Base-by-base conservation (phyloP, 2,888 invertebrate species). In the Caradrina clavipalpis region DNA sequence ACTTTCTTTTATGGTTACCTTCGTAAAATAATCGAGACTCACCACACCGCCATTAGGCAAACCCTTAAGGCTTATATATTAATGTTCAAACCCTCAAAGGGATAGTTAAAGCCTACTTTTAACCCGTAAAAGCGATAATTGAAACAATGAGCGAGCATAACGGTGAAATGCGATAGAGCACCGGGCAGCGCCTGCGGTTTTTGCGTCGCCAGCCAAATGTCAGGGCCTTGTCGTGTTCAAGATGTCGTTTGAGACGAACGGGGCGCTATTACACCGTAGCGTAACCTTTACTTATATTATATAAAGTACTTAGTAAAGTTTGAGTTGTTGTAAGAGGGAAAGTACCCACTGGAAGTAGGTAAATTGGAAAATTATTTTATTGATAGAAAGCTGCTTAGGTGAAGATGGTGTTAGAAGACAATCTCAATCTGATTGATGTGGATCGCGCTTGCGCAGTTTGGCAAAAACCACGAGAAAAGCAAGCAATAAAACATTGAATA, bases 131-230 rank as follows among this genome's bases (percentile, higher is more conserved):
- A 31, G 66, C 49, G 66, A 57, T 80, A 78, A 80, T 75, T 69
- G 75, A 59, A 72, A 80, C 75, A 78, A 82, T 75, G 70, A 53
- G 45, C n/a, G n/a, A 50, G 21, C 26, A 56, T 77, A 82, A 82
- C 80, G 74, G 84, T 77, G 73, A 66, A 79, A 56, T 73, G 73
- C 70, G 74, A 84, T 84, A 82, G 70, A 80, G 82, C 79, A 82
- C 82, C 72, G 56, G 82, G 54, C 62, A 57, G 42, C 56, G 60
- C 47, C n/a, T 68, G 72, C 69, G 73, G 78, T 87, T 84, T 80
- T 81, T 82, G 66, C 82, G 71, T 73, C 75, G 76, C 72, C 73
- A 74, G 78, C 85, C 88, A 92, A 93, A 93, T 92, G 93, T 93
- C 93, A 93, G 59, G 91, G 91, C 74, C 86, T 85, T 73, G 84